Evolutionary conservation across 1,140 invertebrate genomes (phyloP).

Genomic region (Amphibalanus amphitrite): DNA sequence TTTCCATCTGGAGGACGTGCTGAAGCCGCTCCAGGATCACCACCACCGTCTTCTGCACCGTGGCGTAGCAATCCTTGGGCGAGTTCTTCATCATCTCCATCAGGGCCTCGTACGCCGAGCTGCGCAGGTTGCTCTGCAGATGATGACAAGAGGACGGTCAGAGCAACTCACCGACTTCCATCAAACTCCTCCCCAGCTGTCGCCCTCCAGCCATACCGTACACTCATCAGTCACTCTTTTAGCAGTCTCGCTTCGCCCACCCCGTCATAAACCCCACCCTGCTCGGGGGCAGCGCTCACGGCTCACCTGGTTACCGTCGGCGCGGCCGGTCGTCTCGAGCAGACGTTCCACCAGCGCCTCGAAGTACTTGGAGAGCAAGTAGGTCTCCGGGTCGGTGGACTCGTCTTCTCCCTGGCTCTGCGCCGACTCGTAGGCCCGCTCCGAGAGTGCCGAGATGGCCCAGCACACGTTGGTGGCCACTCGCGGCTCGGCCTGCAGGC

Average conservation of each 20-base stretch:
- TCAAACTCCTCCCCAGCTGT: no score
- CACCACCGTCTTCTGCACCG: conserved; percentile 90
- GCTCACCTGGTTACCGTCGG: conserved; percentile 37
- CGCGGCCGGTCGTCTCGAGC: conserved; percentile 83
- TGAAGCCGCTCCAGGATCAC: conserved; percentile 87
- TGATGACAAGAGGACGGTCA: no score
- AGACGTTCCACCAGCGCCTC: conserved; percentile 81
- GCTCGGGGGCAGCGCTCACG: no score
- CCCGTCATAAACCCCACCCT: no score
- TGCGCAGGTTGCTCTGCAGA: conserved; percentile 61
- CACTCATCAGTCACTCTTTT: no score
- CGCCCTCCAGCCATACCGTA: no score
- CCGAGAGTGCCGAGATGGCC: conserved; percentile 94
- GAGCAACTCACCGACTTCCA: no score
- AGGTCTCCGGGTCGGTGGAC: conserved; percentile 75
- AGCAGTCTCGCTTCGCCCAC: no score
- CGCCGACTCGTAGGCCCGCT: conserved; percentile 77
- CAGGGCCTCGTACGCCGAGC: conserved; percentile 93
- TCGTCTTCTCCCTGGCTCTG: conserved; percentile 22
- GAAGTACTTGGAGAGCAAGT: conserved; percentile 82
- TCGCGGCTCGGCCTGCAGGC: conserved; percentile 70
- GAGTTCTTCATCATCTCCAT: conserved; percentile 99
- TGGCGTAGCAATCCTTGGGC: conserved; percentile 88
- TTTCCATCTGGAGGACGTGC: conserved; percentile 82
- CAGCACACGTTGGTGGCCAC: conserved; percentile 99